phyloP scores from a whole-genome alignment of 2,113 vertebrate genomes.

The Hepsetus odoe region DNA sequence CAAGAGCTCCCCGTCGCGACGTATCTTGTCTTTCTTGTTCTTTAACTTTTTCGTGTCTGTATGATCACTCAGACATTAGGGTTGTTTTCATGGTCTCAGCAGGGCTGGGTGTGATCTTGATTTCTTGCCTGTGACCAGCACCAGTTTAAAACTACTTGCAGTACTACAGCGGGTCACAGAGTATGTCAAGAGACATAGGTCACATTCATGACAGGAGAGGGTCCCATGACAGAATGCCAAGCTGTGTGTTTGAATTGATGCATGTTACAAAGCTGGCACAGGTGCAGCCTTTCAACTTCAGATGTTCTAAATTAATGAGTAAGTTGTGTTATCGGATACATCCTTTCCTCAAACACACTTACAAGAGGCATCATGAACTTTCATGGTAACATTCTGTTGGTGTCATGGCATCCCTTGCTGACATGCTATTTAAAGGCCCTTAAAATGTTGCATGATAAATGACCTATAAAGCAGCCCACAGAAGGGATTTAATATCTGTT shows the following conservation, averaged over 20 bases:
- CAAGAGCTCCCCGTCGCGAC: too few species aligned
- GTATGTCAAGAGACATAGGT: background rate
- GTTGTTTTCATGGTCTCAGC: too few species aligned
- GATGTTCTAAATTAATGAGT: conserved; percentile 13
- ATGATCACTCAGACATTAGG: too few species aligned
- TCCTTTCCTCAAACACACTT: conserved; percentile 27
- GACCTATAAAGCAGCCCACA: conserved; percentile 6
- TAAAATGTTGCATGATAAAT: conserved; percentile 48
- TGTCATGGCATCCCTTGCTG: conserved; percentile 29
- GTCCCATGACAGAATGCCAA: conserved; percentile 5
- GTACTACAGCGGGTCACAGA: background rate
- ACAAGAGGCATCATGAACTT: conserved; percentile 46
- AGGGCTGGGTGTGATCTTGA: background rate
- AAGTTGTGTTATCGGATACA: background rate
- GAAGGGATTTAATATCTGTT: conserved; percentile 23
- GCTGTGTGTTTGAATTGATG: background rate
- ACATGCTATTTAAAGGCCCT: conserved; percentile 52
- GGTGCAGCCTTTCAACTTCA: background rate
- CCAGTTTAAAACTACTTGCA: background rate
- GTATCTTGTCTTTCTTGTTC: too few species aligned
- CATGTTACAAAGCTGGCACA: background rate
- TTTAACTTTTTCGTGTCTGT: too few species aligned
- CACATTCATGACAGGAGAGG: background rate
- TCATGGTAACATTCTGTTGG: conserved; percentile 38
- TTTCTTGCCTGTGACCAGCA: too few species aligned